phyloP scores from a whole-genome alignment of 2,888 invertebrate genomes.

The Choristoneura rosaceana region DNA sequence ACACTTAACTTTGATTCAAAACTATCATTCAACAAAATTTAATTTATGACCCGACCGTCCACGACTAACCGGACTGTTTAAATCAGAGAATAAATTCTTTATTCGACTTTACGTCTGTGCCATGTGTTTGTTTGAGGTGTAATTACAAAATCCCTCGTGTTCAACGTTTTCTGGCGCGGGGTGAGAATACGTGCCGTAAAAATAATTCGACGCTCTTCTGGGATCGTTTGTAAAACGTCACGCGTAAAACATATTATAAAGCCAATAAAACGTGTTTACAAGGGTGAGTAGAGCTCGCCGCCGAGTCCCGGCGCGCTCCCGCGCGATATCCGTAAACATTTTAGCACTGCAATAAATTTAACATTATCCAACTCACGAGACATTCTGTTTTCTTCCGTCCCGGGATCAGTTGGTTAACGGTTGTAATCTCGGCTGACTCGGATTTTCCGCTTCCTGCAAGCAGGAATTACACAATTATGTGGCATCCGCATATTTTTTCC shows the following conservation, averaged over 20 bases:
- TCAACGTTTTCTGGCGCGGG: conserved; percentile 72
- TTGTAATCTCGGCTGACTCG: conserved; percentile 80
- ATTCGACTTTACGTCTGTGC: conserved; percentile 4
- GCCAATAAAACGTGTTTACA: conserved; percentile 86
- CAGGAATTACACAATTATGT: conserved; percentile 79
- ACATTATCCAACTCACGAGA: conserved; percentile 83
- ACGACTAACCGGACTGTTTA: not conserved
- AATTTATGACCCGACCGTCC: not conserved
- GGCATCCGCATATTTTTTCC: conserved; percentile 64
- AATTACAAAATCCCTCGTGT: conserved; percentile 81
- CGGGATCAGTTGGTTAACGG: conserved; percentile 83
- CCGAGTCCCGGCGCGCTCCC: conserved; percentile 62
- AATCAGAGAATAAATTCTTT: not conserved
- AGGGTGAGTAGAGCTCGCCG: conserved; percentile 81
- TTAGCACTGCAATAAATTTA: conserved; percentile 85
- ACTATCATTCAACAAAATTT: conserved; percentile 28
- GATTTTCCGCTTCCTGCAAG: conserved; percentile 73
- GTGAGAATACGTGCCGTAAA: conserved; percentile 81
- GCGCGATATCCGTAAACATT: conserved; percentile 84
- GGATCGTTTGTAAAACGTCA: conserved; percentile 86
- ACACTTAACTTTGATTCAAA: conserved; percentile 32
- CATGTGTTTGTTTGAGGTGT: conserved; percentile 75
- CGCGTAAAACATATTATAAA: conserved; percentile 86
- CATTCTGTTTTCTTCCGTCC: conserved; percentile 82
- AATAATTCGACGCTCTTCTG: conserved; percentile 82